Conservation (phyloP, 2,797 vertebrate genomes). For the Monodelphis domestica region DNA sequence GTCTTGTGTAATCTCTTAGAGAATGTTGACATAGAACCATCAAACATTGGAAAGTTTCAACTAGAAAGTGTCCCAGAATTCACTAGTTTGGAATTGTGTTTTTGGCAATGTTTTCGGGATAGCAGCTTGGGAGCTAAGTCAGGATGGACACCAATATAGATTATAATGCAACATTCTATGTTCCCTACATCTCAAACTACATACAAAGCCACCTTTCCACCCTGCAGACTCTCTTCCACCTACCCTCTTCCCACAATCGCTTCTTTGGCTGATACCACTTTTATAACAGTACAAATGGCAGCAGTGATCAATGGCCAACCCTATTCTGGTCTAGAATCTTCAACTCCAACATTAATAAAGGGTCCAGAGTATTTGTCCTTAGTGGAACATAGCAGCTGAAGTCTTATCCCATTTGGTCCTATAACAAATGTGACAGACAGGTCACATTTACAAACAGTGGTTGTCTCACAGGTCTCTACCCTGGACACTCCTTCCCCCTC, state of each 20-base stretch:
- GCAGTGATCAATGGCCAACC: too few relatives aligned
- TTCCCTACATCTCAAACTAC: background rate
- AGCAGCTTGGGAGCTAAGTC: background rate
- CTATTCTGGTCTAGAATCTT: too few relatives aligned
- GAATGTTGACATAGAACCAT: background rate
- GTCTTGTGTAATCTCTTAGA: background rate
- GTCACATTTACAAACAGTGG: too few relatives aligned
- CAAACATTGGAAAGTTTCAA: background rate
- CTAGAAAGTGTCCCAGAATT: background rate
- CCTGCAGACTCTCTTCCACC: background rate
- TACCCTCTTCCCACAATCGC: background rate
- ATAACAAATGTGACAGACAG: too few relatives aligned
- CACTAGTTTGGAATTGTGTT: too few relatives aligned
- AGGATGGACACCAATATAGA: background rate
- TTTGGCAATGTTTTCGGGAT: background rate
- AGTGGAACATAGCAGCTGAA: too few relatives aligned
- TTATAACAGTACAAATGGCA: background rate
- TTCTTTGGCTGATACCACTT: too few relatives aligned
- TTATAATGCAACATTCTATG: background rate
- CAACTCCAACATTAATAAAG: too few relatives aligned
- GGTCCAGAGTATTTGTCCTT: too few relatives aligned
- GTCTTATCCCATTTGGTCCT: too few relatives aligned
- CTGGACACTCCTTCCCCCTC: too few relatives aligned
- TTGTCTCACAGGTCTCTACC: too few relatives aligned
- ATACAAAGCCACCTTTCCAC: background rate